These are phyloP conservation scores for Dipodomys ordii DNA, from an alignment of 2,113 vertebrate species.

Conservation along the genomic window DNA sequence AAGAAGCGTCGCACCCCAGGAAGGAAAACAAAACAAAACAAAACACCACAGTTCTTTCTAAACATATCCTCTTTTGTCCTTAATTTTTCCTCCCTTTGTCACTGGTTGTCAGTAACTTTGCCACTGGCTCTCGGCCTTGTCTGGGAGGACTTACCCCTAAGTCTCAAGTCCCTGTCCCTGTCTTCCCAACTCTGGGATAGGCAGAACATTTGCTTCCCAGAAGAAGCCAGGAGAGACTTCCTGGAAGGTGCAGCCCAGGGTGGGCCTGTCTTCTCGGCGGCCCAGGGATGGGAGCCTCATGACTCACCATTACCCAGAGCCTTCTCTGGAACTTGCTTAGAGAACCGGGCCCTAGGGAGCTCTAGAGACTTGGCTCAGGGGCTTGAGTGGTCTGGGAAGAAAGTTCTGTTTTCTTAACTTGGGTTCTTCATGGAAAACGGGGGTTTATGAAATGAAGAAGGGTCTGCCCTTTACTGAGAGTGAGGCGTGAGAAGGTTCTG, in stretches of 20 bases:
- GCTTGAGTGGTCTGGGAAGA: constrained; percentile 63
- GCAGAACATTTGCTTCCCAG: not conserved
- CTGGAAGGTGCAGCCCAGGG: not conserved
- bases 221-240: not conserved
- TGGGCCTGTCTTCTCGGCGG: not conserved
- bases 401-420: constrained; percentile 61
- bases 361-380: constrained; percentile 50
- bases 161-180: not conserved
- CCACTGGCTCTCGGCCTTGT: not conserved
- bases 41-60: not conserved
- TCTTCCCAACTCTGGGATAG: not conserved
- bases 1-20: not conserved
- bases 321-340: constrained; percentile 51
- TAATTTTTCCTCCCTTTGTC: not conserved
- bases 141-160: not conserved
- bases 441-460: not conserved
- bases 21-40: not conserved
- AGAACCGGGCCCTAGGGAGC: constrained; percentile 56
- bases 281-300: not conserved
- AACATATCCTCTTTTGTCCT: not conserved
- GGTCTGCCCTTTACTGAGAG: not conserved
- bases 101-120: not conserved
- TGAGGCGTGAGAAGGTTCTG: not conserved
- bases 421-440: constrained; percentile 33
- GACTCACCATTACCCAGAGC: constrained; percentile 65